A percentile compares a stretch with the other conserved stretches of the same genome.
phyloP scores from a whole-genome alignment of 2,113 vertebrate genomes.

The Eulacestoma nigropectus region DNA sequence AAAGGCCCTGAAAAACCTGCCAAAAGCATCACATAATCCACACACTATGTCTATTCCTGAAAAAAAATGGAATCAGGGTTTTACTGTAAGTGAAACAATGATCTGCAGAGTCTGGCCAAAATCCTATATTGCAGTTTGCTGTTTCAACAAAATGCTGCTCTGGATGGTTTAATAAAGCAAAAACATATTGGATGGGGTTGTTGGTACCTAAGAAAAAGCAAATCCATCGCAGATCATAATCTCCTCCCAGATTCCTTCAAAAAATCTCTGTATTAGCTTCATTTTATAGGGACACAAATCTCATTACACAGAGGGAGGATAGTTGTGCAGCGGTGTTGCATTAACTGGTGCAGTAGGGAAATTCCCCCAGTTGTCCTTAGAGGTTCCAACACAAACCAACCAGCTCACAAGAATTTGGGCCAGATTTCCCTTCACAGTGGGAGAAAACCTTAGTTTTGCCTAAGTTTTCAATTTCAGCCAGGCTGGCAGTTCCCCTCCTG shows the following conservation, averaged over 20 bases:
- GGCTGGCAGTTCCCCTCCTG: not conserved
- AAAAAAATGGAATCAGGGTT: not conserved
- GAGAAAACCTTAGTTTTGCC: not conserved
- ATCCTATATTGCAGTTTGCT: not conserved
- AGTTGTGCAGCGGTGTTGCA: not conserved
- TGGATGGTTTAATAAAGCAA: conserved; percentile 25
- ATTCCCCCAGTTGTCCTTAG: not conserved
- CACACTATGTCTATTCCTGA: not conserved
- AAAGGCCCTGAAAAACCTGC: conserved; percentile 38
- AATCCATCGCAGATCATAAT: not conserved
- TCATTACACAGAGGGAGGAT: not conserved
- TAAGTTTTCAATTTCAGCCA: not conserved
- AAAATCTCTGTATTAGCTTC: not conserved
- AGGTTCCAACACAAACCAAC: not conserved
- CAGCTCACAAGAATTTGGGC: not conserved
- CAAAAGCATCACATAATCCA: conserved; percentile 50
- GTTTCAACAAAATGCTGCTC: conserved; percentile 8
- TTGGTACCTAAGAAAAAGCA: not conserved
- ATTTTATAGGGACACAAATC: not conserved
- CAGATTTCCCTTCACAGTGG: not conserved
- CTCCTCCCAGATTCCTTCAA: not conserved
- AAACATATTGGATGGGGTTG: not conserved
- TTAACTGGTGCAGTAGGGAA: not conserved
- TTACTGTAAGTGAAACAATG: conserved; percentile 36
- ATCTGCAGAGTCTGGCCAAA: conserved; percentile 31